Percentiles rank a stretch among this genome's conserved stretches.
These are phyloP conservation scores for Ceratothoa steindachneri DNA, from an alignment of 2,888 invertebrate genomes.

Conservation along the genomic window DNA sequence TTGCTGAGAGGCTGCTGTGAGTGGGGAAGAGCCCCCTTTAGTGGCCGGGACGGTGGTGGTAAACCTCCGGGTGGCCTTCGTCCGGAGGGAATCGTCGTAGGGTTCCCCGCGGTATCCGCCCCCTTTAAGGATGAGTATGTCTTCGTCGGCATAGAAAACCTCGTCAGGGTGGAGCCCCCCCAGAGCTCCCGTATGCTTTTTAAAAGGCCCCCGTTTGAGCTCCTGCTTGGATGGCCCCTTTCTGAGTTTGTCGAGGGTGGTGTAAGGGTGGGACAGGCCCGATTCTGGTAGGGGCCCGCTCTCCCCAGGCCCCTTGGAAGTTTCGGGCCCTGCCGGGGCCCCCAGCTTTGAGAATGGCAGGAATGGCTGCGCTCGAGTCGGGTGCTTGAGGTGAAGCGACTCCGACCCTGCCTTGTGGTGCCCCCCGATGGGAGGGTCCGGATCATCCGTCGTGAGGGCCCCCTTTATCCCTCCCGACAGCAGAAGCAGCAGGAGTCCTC, in stretches of 20 bases:
- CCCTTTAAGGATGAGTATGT: conserved; percentile 48
- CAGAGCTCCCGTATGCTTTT: conserved; percentile 52
- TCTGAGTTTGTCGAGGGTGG: conserved; percentile 39
- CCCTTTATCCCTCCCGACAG: conserved; percentile 3
- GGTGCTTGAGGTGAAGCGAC: too few species aligned
- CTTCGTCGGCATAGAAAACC: conserved; percentile 47
- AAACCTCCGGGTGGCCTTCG: conserved; percentile 6
- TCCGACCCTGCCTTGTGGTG: neutral
- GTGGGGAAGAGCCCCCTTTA: conserved; percentile 26
- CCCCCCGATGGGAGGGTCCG: neutral
- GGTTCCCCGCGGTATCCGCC: conserved; percentile 36
- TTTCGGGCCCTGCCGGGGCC: neutral
- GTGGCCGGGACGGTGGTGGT: conserved; percentile 38
- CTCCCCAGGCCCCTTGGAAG: neutral
- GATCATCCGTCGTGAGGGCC: neutral
- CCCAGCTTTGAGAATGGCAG: neutral
- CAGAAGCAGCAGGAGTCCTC: too few species aligned
- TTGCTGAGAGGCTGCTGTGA: neutral
- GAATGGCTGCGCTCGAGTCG: neutral
- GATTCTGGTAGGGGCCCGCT: neutral
- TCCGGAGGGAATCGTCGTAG: neutral
- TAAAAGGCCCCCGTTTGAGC: conserved; percentile 1
- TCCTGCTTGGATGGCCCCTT: conserved; percentile 14
- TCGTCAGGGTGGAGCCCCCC: conserved; percentile 46
- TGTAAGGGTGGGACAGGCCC: conserved; percentile 11